phyloP scores from a whole-genome alignment of 2,888 invertebrate genomes.

The Thysanoteuthis rhombus region DNA sequence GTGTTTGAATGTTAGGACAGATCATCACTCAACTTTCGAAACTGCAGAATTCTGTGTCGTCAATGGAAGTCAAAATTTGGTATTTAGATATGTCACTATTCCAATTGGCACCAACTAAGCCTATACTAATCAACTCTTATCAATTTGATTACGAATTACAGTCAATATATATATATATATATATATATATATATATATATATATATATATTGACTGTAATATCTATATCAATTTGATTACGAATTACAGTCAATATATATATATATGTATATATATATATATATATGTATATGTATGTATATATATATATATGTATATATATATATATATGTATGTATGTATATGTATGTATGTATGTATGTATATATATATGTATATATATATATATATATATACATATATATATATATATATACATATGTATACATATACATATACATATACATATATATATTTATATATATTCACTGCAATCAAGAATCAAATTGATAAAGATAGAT shows the following conservation, averaged over 20 bases:
- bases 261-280: background rate
- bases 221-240: background rate
- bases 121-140: background rate
- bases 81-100: background rate
- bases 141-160: background rate
- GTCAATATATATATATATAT: background rate
- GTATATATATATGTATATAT: background rate
- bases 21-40: background rate
- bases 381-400: background rate
- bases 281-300: background rate
- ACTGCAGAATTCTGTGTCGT: background rate
- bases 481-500: background rate
- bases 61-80: background rate
- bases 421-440: conserved; percentile 18
- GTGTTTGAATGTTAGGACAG: too few relatives aligned
- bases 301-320: background rate
- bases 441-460: conserved; percentile 23
- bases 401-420: background rate
- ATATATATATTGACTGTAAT: conserved; percentile 19
- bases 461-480: too few relatives aligned
- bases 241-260: background rate
- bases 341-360: background rate
- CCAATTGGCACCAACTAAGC: background rate
- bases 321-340: background rate
- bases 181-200: background rate